These are phyloP conservation scores for Oryzias melastigma DNA, from an alignment of 2,113 vertebrate species.

Conservation along the genomic window DNA sequence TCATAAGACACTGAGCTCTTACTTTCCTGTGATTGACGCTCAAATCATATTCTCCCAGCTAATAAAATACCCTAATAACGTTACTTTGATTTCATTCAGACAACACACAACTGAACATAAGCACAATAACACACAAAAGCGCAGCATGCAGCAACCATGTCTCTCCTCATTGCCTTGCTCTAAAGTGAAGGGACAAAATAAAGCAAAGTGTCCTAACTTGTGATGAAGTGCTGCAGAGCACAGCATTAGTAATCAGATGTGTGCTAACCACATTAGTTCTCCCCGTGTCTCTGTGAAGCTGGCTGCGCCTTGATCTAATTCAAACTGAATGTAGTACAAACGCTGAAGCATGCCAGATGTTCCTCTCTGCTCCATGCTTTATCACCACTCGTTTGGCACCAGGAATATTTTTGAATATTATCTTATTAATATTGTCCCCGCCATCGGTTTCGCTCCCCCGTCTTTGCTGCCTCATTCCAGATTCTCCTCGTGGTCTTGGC, in stretches of 20 bases:
- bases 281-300: conserved; percentile 48
- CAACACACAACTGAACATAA: background rate
- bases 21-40: conserved; percentile 38
- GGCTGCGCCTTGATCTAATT: conserved; percentile 67
- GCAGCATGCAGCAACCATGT: background rate
- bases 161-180: conserved; percentile 23
- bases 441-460: conserved; percentile 61
- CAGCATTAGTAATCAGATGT: conserved; percentile 59
- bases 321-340: conserved; percentile 66
- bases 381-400: conserved; percentile 68
- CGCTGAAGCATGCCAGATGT: conserved; percentile 69
- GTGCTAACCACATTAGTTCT: conserved; percentile 69
- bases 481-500: conserved; percentile 66
- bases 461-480: conserved; percentile 54
- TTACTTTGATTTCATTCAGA: conserved; percentile 15
- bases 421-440: conserved; percentile 72
- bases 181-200: conserved; percentile 34
- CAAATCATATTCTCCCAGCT: conserved; percentile 29
- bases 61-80: conserved; percentile 10
- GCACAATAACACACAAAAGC: background rate
- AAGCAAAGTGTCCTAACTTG: conserved; percentile 48
- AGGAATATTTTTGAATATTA: conserved; percentile 67
- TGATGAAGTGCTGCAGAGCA: conserved; percentile 58
- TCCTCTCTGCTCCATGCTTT: conserved; percentile 61
- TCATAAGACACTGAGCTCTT: conserved; percentile 22